phyloP scores from a whole-genome alignment of 2,113 vertebrate species.

The Peromyscus leucopus region DNA sequence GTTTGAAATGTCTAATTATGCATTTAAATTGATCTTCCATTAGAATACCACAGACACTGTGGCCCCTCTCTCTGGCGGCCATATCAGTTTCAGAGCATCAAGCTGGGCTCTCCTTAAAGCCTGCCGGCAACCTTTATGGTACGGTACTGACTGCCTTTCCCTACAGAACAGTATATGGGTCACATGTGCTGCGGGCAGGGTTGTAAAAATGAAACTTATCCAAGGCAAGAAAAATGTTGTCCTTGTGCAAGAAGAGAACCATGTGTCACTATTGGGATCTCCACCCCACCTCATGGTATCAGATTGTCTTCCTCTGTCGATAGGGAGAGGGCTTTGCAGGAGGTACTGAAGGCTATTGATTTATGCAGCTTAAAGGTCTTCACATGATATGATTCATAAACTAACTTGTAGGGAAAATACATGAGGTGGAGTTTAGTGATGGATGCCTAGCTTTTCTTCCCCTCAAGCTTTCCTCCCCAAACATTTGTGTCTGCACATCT shows the following conservation, averaged over 20 bases:
- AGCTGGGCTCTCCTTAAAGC: not conserved
- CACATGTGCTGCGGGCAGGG: not conserved
- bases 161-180: rapidly evolving
- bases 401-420: not conserved
- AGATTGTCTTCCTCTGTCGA: not conserved
- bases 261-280: not conserved
- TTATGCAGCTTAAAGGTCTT: not conserved
- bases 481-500: not conserved
- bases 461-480: not conserved
- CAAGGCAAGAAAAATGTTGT: not conserved
- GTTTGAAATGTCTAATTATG: slow-evolving; percentile 10
- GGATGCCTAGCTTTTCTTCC: not conserved
- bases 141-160: not conserved
- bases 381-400: not conserved
- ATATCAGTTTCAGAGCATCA: not conserved
- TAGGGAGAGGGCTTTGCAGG: not conserved
- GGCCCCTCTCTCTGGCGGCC: not conserved
- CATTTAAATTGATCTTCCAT: slow-evolving; percentile 15
- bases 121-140: not conserved
- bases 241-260: not conserved
- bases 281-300: not conserved
- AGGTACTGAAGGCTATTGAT: not conserved
- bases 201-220: not conserved
- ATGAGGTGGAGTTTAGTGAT: not conserved
- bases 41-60: not conserved